Percentiles rank a stretch among this genome's conserved stretches.
Evolutionary conservation across 2,888 invertebrate species (phyloP).

Genomic region (Hirtodrosophila alboralis): DNA sequence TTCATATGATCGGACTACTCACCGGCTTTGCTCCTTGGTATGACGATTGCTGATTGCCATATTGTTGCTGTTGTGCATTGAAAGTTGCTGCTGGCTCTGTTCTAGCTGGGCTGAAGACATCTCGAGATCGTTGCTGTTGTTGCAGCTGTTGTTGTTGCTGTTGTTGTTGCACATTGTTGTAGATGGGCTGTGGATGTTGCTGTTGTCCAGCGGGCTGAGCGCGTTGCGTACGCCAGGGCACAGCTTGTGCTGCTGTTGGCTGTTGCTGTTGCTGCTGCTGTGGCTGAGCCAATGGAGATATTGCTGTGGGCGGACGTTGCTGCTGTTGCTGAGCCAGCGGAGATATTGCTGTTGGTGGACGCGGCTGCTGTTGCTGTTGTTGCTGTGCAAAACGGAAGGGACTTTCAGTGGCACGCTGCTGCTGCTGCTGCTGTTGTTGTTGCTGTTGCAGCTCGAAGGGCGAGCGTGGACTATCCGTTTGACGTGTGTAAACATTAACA

Average conservation of each 20-base stretch:
- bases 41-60: constrained; percentile 55
- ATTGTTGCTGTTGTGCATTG: constrained; percentile 75
- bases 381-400: constrained; percentile 62
- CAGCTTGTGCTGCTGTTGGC: constrained; percentile 60
- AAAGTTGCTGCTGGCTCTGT: constrained; percentile 69
- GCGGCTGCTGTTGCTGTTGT: constrained; percentile 56
- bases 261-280: constrained; percentile 59
- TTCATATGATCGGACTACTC: constrained; percentile 31
- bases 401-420: constrained; percentile 63
- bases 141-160: constrained; percentile 48
- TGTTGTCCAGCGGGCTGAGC: constrained; percentile 50
- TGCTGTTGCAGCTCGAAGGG: constrained; percentile 60
- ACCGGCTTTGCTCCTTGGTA: constrained; percentile 79
- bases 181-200: constrained; percentile 72
- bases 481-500: constrained; percentile 76
- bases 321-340: constrained; percentile 63
- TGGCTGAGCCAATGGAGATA: constrained; percentile 64
- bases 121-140: constrained; percentile 76
- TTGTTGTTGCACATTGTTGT: constrained; percentile 76
- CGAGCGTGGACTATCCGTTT: constrained; percentile 75
- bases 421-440: constrained; percentile 58
- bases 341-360: constrained; percentile 58
- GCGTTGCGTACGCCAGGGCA: constrained; percentile 82
- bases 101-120: constrained; percentile 73
- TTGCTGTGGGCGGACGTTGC: constrained; percentile 49